phyloP scores from a whole-genome alignment of 1,140 invertebrate genomes.

The Aphaenogaster rudis region DNA sequence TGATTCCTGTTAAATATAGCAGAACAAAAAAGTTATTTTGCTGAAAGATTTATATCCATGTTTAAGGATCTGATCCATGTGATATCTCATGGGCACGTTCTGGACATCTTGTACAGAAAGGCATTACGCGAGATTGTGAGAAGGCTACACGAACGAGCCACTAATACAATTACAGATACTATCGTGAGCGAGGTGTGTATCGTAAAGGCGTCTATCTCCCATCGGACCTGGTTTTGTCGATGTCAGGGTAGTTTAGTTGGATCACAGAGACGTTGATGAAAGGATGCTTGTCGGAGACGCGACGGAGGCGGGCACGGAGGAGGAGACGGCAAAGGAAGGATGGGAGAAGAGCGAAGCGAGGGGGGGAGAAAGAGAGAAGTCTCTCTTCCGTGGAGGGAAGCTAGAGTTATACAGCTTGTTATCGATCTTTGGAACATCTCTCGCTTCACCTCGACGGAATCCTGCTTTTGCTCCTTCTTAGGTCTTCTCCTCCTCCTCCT shows the following conservation, averaged over 20 bases:
- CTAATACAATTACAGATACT: slow-evolving; percentile 44
- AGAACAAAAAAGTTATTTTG: neutral
- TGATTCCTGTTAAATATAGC: neutral
- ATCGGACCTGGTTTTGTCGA: slow-evolving; percentile 68
- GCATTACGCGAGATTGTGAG: slow-evolving; percentile 53
- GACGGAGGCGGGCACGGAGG: slow-evolving; percentile 28
- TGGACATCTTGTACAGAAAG: slow-evolving; percentile 5
- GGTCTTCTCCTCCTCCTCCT: slow-evolving; percentile 27
- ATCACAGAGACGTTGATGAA: slow-evolving; percentile 69
- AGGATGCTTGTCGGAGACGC: slow-evolving; percentile 58
- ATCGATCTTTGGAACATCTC: slow-evolving; percentile 61
- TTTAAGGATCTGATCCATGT: slow-evolving; percentile 13
- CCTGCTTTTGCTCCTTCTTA: slow-evolving; percentile 48
- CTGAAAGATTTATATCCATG: neutral
- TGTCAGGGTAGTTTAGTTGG: slow-evolving; percentile 70
- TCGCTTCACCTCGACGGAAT: slow-evolving; percentile 46
- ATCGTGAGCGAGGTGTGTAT: slow-evolving; percentile 46
- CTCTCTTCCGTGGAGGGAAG: slow-evolving; percentile 31
- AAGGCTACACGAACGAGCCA: slow-evolving; percentile 3
- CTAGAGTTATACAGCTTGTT: slow-evolving; percentile 63
- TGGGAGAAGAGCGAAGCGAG: neutral
- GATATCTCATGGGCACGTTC: slow-evolving; percentile 11
- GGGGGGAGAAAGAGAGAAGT: neutral
- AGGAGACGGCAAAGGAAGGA: slow-evolving; percentile 30
- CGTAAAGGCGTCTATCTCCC: slow-evolving; percentile 70